A percentile compares a stretch with the other conserved stretches of the same genome.
Evolutionary conservation across 2,113 vertebrate genomes (phyloP).

Genomic region (Microcebus tavaratra): DNA sequence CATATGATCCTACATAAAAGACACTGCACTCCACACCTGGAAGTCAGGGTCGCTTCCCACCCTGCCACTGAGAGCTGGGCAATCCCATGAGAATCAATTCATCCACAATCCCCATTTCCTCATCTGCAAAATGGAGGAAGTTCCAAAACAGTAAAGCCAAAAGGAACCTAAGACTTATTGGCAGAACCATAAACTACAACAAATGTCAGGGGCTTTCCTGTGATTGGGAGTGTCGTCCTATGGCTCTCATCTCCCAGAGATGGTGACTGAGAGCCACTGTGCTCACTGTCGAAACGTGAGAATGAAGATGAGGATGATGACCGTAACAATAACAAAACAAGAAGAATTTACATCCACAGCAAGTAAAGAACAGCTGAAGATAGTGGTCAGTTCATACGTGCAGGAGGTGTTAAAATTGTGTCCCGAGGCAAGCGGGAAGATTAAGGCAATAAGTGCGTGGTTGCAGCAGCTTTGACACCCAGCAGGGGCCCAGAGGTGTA

Average conservation of each 20-base stretch:
- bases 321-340: neutral
- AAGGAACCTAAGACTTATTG: neutral
- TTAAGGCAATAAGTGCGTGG: neutral
- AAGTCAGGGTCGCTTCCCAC: neutral
- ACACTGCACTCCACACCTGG: too few relatives aligned
- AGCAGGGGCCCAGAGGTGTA: accelerated
- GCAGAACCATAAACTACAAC: neutral
- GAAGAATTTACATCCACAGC: neutral
- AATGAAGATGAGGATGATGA: accelerated
- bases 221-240: accelerated
- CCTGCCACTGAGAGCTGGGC: neutral
- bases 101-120: neutral
- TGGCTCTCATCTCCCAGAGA: neutral
- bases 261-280: accelerated
- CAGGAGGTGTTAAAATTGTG: neutral
- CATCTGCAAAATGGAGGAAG: neutral
- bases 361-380: neutral
- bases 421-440: neutral
- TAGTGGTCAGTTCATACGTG: neutral
- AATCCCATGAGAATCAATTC: too few relatives aligned
- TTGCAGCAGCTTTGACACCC: neutral
- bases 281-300: accelerated
- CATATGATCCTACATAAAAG: accelerated
- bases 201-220: neutral
- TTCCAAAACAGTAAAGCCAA: neutral